Conservation (phyloP, 2,113 vertebrate genomes). For the Pristiophorus japonicus region DNA sequence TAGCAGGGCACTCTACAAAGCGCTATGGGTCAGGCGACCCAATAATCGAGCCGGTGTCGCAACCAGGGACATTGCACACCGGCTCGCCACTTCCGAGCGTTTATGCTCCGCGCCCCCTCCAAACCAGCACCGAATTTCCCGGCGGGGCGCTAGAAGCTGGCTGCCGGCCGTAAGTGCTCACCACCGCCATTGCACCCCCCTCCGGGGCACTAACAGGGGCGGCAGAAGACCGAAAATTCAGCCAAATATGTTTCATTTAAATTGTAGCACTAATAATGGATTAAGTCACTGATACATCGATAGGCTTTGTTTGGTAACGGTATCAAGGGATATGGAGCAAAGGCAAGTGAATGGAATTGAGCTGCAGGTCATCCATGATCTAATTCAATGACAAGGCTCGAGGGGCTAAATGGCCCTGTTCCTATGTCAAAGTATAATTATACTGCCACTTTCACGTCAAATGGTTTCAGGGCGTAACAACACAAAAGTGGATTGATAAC, state of each 20-base stretch:
- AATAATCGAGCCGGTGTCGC: no score
- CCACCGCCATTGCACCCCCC: no score
- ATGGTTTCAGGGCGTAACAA: not conserved
- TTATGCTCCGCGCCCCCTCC: no score
- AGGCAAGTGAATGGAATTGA: not conserved
- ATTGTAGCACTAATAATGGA: not conserved
- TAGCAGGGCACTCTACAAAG: no score
- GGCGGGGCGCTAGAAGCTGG: no score
- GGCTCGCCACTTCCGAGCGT: no score
- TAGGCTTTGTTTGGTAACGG: not conserved
- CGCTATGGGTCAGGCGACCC: no score
- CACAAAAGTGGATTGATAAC: not conserved
- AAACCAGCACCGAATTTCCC: no score
- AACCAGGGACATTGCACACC: no score
- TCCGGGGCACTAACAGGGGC: no score
- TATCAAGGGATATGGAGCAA: not conserved
- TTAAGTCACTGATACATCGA: not conserved
- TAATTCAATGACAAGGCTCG: not conserved
- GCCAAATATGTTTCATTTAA: not conserved
- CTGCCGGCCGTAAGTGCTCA: no score
- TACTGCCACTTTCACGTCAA: not conserved
- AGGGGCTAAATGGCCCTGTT: not conserved
- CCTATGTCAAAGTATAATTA: not conserved
- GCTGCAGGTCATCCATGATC: not conserved
- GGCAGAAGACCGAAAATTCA: no score